These are phyloP conservation scores for Popillia japonica DNA, from an alignment of 1,140 invertebrate species.

Conservation along the genomic window DNA sequence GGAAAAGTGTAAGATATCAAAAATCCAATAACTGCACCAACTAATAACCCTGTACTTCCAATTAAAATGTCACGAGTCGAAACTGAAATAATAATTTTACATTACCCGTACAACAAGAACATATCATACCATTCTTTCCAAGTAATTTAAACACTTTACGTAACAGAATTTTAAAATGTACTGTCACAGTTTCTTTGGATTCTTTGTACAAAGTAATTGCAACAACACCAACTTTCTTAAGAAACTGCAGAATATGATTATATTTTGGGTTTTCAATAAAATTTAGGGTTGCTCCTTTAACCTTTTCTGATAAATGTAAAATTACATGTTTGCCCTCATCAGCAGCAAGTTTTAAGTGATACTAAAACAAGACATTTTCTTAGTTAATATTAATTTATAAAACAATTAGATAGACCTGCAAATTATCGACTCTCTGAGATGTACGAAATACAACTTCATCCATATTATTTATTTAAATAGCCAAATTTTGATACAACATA, in stretches of 20 bases:
- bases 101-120: neutral
- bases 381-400: neutral
- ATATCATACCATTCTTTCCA: constrained; percentile 25
- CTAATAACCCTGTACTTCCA: constrained; percentile 62
- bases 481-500: neutral
- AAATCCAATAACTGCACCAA: constrained; percentile 63
- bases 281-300: neutral
- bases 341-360: constrained; percentile 12
- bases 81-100: constrained; percentile 48
- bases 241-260: neutral
- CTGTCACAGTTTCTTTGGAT: neutral
- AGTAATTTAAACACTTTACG: neutral
- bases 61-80: constrained; percentile 63
- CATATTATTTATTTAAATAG: neutral
- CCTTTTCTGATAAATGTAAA: constrained; percentile 14
- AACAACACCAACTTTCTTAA: neutral
- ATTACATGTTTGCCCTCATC: constrained; percentile 34
- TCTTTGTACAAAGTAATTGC: neutral
- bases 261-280: constrained; percentile 4
- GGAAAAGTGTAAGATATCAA: constrained; percentile 60
- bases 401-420: constrained; percentile 30
- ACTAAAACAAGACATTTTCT: neutral
- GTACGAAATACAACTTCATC: constrained; percentile 38
- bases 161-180: constrained; percentile 7
- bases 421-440: constrained; percentile 24